Conservation (phyloP, 2,888 invertebrate species). For the Sylvicola cinctus region DNA sequence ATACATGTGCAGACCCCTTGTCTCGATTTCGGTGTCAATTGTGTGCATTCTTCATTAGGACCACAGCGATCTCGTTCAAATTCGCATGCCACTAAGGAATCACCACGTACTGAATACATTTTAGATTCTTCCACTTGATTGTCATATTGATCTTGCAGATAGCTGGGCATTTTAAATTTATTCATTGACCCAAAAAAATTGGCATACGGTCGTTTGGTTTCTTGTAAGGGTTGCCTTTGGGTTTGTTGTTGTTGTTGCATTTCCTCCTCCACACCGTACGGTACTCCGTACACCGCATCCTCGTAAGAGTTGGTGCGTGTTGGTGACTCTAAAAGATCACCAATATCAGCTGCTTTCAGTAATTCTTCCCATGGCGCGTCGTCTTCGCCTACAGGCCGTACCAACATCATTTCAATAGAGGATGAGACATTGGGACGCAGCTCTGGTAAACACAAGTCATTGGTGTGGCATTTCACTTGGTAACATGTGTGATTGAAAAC, state of each 20-base stretch:
- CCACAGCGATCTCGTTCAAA: conserved; percentile 36
- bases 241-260: too few species aligned
- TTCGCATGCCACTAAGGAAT: conserved; percentile 38
- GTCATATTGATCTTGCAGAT: conserved; percentile 15
- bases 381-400: conserved; percentile 45
- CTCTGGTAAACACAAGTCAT: conserved; percentile 50
- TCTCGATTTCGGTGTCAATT: conserved; percentile 30
- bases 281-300: too few species aligned
- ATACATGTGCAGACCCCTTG: conserved; percentile 55
- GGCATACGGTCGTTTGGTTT: not conserved
- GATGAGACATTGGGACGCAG: conserved; percentile 35
- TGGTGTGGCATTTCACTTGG: conserved; percentile 49
- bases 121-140: conserved; percentile 30
- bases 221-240: too few species aligned
- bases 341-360: too few species aligned
- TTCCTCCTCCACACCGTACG: too few species aligned
- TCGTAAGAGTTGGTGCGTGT: too few species aligned
- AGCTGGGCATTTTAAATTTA: not conserved
- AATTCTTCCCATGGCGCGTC: too few species aligned
- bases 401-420: conserved; percentile 54
- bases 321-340: too few species aligned
- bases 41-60: conserved; percentile 47
- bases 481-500: conserved; percentile 56
- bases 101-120: conserved; percentile 24
- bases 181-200: not conserved